Evolutionary conservation across 2,888 invertebrate species (phyloP).

Genomic region (Drosophila flavopinicola): DNA sequence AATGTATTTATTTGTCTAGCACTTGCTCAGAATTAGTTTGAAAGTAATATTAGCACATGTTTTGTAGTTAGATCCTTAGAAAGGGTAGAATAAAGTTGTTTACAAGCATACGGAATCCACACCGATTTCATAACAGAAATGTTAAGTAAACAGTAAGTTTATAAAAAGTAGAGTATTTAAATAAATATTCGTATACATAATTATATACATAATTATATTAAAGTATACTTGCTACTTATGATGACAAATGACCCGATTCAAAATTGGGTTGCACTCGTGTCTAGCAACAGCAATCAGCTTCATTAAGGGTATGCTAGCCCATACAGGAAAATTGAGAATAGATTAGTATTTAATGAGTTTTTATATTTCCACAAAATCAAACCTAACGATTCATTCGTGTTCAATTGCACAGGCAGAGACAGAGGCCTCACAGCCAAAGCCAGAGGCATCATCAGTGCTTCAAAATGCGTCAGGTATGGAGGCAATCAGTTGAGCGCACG

Average conservation of each 20-base stretch:
- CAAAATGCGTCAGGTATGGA: slow-evolving; percentile 46
- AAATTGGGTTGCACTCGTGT: slow-evolving; percentile 28
- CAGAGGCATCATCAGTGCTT: slow-evolving; percentile 62
- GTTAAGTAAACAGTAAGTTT: too few species aligned
- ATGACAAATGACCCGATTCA: slow-evolving; percentile 41
- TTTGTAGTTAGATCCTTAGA: too few species aligned
- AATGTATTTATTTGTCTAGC: too few species aligned
- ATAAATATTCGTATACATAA: neutral
- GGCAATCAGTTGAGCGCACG: slow-evolving; percentile 69
- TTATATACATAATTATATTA: slow-evolving; percentile 6
- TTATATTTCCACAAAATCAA: slow-evolving; percentile 63
- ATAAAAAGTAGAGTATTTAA: neutral
- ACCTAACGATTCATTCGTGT: slow-evolving; percentile 69
- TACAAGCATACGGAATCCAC: too few species aligned
- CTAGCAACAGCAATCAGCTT: slow-evolving; percentile 42
- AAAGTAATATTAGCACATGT: too few species aligned
- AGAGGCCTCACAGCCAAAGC: slow-evolving; percentile 41
- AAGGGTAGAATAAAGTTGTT: too few species aligned
- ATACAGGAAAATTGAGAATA: slow-evolving; percentile 77
- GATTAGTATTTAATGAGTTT: slow-evolving; percentile 82
- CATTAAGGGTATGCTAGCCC: slow-evolving; percentile 60
- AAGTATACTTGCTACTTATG: slow-evolving; percentile 1
- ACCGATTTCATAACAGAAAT: too few species aligned
- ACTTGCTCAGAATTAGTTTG: too few species aligned
- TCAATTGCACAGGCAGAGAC: slow-evolving; percentile 62